Conservation (phyloP, 2,797 vertebrate genomes). For the Anabacerthia variegaticeps region DNA sequence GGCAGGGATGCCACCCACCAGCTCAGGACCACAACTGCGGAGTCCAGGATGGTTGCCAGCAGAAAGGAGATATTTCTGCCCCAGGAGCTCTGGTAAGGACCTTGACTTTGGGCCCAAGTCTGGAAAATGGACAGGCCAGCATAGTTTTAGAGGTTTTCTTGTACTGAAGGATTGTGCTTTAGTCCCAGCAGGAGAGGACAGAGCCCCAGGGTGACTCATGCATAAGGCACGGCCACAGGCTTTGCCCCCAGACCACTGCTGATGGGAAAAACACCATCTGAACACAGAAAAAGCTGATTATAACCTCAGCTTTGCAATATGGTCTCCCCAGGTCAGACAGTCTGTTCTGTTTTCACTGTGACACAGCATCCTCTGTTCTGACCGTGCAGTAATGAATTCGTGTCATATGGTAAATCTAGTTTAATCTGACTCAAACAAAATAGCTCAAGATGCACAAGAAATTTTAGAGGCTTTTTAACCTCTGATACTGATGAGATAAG, state of each 20-base stretch:
- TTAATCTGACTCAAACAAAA: background rate
- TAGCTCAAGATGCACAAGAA: background rate
- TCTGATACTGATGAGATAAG: conserved; percentile 20
- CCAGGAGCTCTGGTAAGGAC: background rate
- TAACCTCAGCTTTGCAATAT: background rate
- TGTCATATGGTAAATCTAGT: background rate
- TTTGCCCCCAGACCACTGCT: background rate
- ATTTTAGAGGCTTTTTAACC: conserved; percentile 19
- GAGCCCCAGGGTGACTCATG: background rate
- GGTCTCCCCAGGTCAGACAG: background rate
- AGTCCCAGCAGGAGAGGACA: background rate
- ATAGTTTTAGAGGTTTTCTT: background rate
- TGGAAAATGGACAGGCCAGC: background rate
- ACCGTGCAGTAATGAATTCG: background rate
- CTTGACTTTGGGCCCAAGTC: background rate
- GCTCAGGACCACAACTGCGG: background rate
- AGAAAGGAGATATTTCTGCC: background rate
- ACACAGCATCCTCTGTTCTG: background rate
- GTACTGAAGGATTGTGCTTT: background rate
- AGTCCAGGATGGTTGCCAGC: background rate
- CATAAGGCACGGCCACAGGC: background rate
- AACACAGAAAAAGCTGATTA: background rate
- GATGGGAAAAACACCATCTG: background rate
- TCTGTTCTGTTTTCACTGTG: background rate
- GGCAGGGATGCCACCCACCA: background rate